phyloP scores from a whole-genome alignment of 2,797 vertebrate genomes.

The Mastacembelus armatus region DNA sequence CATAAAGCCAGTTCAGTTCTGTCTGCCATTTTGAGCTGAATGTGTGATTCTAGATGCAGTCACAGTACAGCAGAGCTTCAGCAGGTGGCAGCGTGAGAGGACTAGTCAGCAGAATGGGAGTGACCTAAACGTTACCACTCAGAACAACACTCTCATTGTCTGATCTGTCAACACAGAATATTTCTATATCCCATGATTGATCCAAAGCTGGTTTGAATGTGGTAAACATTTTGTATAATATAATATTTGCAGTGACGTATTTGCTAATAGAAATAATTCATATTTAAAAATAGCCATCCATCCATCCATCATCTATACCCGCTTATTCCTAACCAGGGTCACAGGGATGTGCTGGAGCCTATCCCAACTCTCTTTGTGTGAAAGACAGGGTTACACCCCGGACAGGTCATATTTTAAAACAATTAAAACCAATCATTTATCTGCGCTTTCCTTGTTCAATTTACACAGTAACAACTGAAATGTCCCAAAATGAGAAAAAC shows the following conservation, averaged over 20 bases:
- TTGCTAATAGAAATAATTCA: no score
- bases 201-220: constrained; percentile 4
- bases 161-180: constrained; percentile 14
- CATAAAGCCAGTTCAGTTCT: constrained; percentile 37
- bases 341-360: no score
- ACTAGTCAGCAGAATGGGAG: constrained; percentile 39
- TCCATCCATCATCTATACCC: no score
- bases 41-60: constrained; percentile 47
- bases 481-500: constrained; percentile 29
- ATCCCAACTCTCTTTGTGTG: no score
- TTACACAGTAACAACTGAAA: constrained; percentile 27
- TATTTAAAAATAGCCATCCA: no score
- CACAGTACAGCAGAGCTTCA: constrained; percentile 67
- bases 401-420: constrained; percentile 7
- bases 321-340: no score
- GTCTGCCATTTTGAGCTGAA: constrained; percentile 80
- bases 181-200: constrained; percentile 15
- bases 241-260: neutral
- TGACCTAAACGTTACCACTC: constrained; percentile 33
- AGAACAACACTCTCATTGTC: constrained; percentile 48
- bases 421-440: neutral
- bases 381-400: no score
- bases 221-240: no score
- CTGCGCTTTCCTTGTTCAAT: constrained; percentile 13
- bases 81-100: constrained; percentile 77